phyloP scores from a whole-genome alignment of 2,113 vertebrate genomes.

The Burhinus oedicnemus region DNA sequence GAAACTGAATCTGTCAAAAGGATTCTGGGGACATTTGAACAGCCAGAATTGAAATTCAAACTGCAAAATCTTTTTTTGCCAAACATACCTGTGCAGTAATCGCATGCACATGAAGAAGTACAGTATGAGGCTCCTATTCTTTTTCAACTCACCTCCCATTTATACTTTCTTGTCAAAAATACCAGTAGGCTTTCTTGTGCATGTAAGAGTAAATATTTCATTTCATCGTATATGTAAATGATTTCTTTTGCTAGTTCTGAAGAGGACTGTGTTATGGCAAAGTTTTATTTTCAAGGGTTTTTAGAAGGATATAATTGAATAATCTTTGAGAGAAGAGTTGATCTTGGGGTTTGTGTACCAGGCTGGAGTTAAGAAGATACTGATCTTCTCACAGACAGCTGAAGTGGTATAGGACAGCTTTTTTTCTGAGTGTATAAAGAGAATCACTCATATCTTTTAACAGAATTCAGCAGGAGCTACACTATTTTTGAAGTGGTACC shows the following conservation, averaged over 20 bases:
- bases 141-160: neutral
- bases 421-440: neutral
- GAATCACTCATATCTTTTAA: neutral
- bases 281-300: neutral
- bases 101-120: neutral
- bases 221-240: neutral
- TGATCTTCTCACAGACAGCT: neutral
- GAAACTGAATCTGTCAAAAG: neutral
- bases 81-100: neutral
- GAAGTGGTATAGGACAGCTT: neutral
- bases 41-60: neutral
- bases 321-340: neutral
- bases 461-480: neutral
- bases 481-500: neutral
- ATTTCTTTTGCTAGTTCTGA: neutral
- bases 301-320: neutral
- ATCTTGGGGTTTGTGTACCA: neutral
- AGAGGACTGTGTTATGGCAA: neutral
- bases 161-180: neutral
- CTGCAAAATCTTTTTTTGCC: neutral
- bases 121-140: neutral
- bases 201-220: neutral
- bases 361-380: neutral
- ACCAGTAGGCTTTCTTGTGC: neutral
- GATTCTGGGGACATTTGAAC: neutral